Percentiles rank a stretch among this genome's conserved stretches.
Conservation (phyloP, 2,888 invertebrate species). For the Orchesellides sinensis region DNA sequence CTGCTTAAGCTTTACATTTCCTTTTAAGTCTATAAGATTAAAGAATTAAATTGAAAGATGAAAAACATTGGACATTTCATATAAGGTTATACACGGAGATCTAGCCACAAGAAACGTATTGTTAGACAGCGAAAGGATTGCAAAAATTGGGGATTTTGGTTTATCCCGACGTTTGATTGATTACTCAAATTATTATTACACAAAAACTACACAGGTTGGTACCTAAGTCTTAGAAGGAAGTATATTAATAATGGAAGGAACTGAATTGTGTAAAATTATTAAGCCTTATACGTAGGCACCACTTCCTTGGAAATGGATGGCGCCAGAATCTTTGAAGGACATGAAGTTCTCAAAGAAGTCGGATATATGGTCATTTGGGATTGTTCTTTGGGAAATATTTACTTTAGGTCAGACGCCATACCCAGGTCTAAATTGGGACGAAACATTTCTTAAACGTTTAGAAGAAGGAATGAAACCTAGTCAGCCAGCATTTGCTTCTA, state of each 20-base stretch:
- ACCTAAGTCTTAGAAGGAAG: neutral
- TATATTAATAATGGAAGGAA: neutral
- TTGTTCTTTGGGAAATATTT: slow-evolving; percentile 64
- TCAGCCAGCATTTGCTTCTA: slow-evolving; percentile 52
- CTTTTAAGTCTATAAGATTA: neutral
- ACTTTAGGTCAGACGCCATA: slow-evolving; percentile 62
- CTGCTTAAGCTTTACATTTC: neutral
- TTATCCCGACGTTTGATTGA: slow-evolving; percentile 66
- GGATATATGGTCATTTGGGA: slow-evolving; percentile 64
- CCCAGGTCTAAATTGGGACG: slow-evolving; percentile 61
- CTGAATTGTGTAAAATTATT: no score
- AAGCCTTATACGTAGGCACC: slow-evolving; percentile 2
- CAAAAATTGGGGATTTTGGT: slow-evolving; percentile 70
- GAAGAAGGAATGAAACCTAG: slow-evolving; percentile 57
- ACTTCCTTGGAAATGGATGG: slow-evolving; percentile 29
- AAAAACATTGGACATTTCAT: slow-evolving; percentile 6
- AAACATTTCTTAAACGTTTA: slow-evolving; percentile 51
- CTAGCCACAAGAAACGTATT: slow-evolving; percentile 66
- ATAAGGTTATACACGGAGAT: slow-evolving; percentile 67
- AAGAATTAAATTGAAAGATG: neutral
- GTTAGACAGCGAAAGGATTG: slow-evolving; percentile 48
- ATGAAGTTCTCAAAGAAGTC: slow-evolving; percentile 66
- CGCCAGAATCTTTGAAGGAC: slow-evolving; percentile 62
- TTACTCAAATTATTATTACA: slow-evolving; percentile 60
- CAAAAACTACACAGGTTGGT: slow-evolving; percentile 54